phyloP scores from a whole-genome alignment of 2,797 vertebrate genomes.

The Otolemur crassicaudatus region DNA sequence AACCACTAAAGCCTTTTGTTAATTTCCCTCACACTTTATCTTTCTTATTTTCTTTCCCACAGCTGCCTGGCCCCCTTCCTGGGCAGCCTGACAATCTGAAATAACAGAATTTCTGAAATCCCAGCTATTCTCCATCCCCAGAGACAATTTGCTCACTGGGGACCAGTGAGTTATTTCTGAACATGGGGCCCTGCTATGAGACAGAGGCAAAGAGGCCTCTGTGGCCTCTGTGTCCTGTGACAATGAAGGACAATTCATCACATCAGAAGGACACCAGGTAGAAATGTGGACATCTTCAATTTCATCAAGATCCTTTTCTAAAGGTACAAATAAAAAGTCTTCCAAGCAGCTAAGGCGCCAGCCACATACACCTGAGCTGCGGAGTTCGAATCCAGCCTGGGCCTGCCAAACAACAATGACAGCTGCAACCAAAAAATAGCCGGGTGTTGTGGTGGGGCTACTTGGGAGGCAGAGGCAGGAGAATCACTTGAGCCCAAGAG shows the following conservation, averaged over 20 bases:
- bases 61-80: background rate
- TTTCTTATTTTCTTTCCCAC: background rate
- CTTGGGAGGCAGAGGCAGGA: too few relatives aligned
- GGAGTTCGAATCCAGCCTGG: too few relatives aligned
- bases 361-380: too few relatives aligned
- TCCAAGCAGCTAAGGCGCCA: too few relatives aligned
- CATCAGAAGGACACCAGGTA: too few relatives aligned
- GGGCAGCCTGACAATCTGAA: background rate
- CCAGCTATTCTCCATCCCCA: background rate
- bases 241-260: background rate
- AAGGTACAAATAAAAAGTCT: background rate
- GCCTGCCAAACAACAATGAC: too few relatives aligned
- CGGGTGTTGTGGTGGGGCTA: too few relatives aligned
- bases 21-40: background rate
- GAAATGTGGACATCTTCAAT: fast-evolving
- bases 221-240: fast-evolving
- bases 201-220: background rate
- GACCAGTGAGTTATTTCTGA: background rate
- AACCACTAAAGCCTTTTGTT: background rate
- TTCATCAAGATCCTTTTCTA: background rate
- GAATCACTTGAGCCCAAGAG: too few relatives aligned
- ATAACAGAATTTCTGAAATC: background rate
- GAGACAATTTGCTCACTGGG: background rate
- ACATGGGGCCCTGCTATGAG: fast-evolving
- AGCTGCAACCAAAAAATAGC: too few relatives aligned